Evolutionary conservation across 2,888 invertebrate genomes (phyloP).

Genomic region (Tiphia femorata): DNA sequence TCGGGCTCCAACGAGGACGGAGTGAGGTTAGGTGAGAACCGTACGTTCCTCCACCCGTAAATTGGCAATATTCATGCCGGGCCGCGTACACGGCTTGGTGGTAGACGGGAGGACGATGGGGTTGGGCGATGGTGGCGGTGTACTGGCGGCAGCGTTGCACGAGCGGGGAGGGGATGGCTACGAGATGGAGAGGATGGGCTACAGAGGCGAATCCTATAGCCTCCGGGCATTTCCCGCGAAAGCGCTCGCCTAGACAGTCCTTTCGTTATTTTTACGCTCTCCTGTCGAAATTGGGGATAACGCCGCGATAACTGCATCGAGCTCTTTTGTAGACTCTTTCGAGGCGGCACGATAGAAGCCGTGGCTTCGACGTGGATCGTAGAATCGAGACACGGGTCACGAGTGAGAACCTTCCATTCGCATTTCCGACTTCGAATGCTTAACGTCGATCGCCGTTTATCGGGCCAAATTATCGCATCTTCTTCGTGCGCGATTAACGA

Average conservation of each 20-base stretch:
- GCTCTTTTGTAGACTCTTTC: too few species aligned
- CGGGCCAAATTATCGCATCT: too few species aligned
- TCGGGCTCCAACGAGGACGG: constrained; percentile 42
- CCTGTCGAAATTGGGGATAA: constrained; percentile 3
- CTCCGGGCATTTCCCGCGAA: constrained; percentile 36
- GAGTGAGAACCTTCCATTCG: too few species aligned
- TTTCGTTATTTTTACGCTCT: constrained; percentile 48
- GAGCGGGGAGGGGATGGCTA: constrained; percentile 24
- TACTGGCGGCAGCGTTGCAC: not conserved
- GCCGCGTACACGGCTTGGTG: constrained; percentile 47
- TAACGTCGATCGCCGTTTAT: too few species aligned
- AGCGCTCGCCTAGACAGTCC: constrained; percentile 46
- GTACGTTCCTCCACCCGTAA: constrained; percentile 58
- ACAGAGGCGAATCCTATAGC: constrained; percentile 28
- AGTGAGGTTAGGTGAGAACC: constrained; percentile 53
- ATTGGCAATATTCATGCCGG: constrained; percentile 61
- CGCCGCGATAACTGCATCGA: not conserved
- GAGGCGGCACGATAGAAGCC: too few species aligned
- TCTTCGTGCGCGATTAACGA: too few species aligned
- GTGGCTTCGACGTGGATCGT: too few species aligned
- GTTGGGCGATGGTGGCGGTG: not conserved
- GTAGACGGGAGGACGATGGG: not conserved
- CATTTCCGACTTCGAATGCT: too few species aligned
- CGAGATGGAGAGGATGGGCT: constrained; percentile 24
- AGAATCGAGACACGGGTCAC: too few species aligned